These are phyloP conservation scores for Drosophila neocordata DNA, from an alignment of 1,140 invertebrate species.

Conservation along the genomic window DNA sequence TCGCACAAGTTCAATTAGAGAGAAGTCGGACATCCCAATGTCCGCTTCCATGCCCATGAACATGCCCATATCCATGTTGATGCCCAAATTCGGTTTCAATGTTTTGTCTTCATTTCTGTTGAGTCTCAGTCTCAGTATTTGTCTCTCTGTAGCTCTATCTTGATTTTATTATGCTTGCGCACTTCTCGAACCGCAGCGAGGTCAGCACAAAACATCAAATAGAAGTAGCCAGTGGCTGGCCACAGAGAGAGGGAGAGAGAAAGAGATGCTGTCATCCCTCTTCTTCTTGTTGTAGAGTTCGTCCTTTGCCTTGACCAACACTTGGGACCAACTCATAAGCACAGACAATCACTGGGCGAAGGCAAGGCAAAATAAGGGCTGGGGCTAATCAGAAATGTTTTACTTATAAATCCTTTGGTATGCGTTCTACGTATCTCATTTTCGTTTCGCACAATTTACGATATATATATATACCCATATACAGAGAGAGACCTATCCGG, in stretches of 20 bases:
- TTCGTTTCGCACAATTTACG: conserved; percentile 79
- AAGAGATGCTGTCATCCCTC: background rate
- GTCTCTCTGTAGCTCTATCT: conserved; percentile 51
- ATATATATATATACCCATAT: conserved; percentile 41
- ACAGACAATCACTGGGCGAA: no score
- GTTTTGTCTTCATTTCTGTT: background rate
- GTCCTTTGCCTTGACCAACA: conserved; percentile 13
- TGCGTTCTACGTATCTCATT: conserved; percentile 78
- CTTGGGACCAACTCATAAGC: conserved; percentile 37
- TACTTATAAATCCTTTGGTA: conserved; percentile 79
- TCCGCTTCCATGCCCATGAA: no score
- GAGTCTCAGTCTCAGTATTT: conserved; percentile 14
- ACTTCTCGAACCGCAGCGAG: conserved; percentile 74
- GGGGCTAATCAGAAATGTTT: conserved; percentile 78
- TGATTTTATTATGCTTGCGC: conserved; percentile 79
- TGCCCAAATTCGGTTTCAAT: conserved; percentile 9
- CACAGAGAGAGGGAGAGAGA: conserved; percentile 2
- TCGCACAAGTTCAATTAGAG: conserved; percentile 80
- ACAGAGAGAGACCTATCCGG: background rate
- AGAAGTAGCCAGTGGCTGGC: conserved; percentile 54
- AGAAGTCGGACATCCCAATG: background rate
- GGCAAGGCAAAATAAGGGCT: background rate
- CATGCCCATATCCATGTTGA: background rate
- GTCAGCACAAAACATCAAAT: conserved; percentile 78
- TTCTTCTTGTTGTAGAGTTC: background rate